Base-by-base conservation (phyloP, 2,888 invertebrate species). In the Leptodirus hochenwartii region DNA sequence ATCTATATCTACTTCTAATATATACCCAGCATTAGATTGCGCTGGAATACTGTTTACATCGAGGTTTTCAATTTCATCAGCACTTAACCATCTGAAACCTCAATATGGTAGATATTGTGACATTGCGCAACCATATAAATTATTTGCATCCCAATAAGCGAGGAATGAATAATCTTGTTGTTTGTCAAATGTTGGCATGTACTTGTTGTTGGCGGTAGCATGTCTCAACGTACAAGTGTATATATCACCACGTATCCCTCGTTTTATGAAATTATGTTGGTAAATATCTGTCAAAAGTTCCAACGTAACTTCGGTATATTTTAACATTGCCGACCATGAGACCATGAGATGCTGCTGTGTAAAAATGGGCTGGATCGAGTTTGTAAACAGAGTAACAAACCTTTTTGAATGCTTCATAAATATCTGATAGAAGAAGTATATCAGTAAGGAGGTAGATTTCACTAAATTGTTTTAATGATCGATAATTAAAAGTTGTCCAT, bases 131-230 rank as follows among this genome's bases (percentile, higher is more conserved):
- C 33, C 30, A 12, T 33, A 33, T n/a, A 33, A 17, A 32, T 44
- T 44, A 22, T 38, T 41, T 2, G 36, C 41, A 26, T 44, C 41
- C 20, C 38, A 37, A 34, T 43, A 42, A 14, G 34, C 31, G 5
- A 46, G 14, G 34, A 36, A 42, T 2, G 27, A 30, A 5, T 31
- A 28, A 5, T 37, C 26, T 28, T 41, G 32, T 5, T 14, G 23
- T 4, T 29, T 15, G 36, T 49, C 36, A 33, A 34, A 47, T 6
- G 41, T 36, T 29, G 29, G 28, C 46, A 31, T 35, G 29, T 44
- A 46, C 32, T 40, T 42, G 34, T 51, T 47, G 30, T 48, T 48
- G 1, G 46, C 47, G 28, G 32, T 34, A 2, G 43, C 38, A 37
- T 44, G 36, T 10, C 44, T 30, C 23, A 42, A 37, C 11, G 33